Conservation (phyloP, 2,797 vertebrate genomes). For the Danio kyathit region DNA sequence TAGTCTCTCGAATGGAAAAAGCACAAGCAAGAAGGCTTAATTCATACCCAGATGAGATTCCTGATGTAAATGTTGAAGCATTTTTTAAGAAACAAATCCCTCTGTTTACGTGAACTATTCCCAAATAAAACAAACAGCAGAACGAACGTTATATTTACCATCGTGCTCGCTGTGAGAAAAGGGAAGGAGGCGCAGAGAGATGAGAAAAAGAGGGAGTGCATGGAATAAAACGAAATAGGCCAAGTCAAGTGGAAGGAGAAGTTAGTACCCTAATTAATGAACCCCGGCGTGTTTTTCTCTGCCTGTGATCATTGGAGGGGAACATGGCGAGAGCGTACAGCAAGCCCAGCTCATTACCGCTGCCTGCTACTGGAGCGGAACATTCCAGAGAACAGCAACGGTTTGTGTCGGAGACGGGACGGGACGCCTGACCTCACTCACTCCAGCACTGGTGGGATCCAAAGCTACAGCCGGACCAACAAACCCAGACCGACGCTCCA, state of each 20-base stretch:
- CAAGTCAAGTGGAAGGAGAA: conserved; percentile 45
- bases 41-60: not conserved
- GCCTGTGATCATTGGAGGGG: conserved; percentile 56
- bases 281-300: conserved; percentile 54
- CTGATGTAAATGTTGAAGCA: conserved; percentile 19
- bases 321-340: conserved; percentile 60
- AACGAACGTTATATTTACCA: conserved; percentile 31
- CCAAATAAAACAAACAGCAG: conserved; percentile 45
- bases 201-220: not conserved
- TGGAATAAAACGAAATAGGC: conserved; percentile 26
- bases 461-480: conserved; percentile 47
- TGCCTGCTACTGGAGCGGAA: conserved; percentile 75
- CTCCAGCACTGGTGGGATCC: conserved; percentile 62
- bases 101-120: conserved; percentile 30
- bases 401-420: conserved; percentile 66
- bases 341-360: conserved; percentile 75
- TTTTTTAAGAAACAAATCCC: conserved; percentile 6
- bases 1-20: no score
- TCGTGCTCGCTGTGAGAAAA: not conserved
- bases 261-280: conserved; percentile 64
- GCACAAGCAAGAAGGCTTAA: not conserved
- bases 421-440: conserved; percentile 58
- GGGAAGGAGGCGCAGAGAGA: not conserved
- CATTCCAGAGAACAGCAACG: conserved; percentile 74
- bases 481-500: conserved; percentile 35